A percentile compares a stretch with the other conserved stretches of the same genome.
phyloP scores from a whole-genome alignment of 1,140 invertebrate genomes.

The Cydia splendana region DNA sequence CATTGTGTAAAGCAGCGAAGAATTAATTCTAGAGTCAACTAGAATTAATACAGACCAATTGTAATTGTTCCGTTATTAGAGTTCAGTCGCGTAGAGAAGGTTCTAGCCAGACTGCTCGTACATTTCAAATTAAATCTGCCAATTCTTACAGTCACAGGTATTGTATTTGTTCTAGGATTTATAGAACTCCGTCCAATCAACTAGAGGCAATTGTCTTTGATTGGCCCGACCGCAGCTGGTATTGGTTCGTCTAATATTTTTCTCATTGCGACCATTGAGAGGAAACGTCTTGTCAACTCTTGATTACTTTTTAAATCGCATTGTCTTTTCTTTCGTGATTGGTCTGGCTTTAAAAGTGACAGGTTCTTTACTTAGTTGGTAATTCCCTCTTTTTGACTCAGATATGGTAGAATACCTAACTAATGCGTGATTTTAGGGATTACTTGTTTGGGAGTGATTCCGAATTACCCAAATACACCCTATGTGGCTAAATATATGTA shows the following conservation, averaged over 20 bases:
- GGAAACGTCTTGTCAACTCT: background rate
- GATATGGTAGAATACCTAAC: too few species aligned
- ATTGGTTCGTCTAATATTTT: slow-evolving; percentile 8
- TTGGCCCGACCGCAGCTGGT: slow-evolving; percentile 20
- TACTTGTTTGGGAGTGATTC: too few species aligned
- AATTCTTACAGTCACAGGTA: slow-evolving; percentile 5
- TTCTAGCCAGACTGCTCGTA: background rate
- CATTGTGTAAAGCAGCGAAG: too few species aligned
- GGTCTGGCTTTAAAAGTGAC: background rate
- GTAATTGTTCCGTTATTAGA: too few species aligned
- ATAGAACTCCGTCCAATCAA: slow-evolving; percentile 18
- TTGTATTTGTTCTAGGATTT: background rate
- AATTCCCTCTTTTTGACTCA: too few species aligned
- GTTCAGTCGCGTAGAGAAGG: background rate
- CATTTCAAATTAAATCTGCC: background rate
- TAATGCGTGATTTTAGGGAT: too few species aligned
- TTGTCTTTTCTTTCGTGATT: background rate
- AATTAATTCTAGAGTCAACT: too few species aligned
- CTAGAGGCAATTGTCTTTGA: slow-evolving; percentile 18
- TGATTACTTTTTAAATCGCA: slow-evolving; percentile 3
- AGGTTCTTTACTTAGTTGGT: background rate
- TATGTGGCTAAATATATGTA: too few species aligned
- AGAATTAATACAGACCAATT: too few species aligned
- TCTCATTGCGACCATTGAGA: slow-evolving; percentile 1
- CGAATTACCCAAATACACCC: too few species aligned